These are phyloP conservation scores for Pygoscelis antarcticus DNA, from an alignment of 2,113 vertebrate species.

Conservation along the genomic window DNA sequence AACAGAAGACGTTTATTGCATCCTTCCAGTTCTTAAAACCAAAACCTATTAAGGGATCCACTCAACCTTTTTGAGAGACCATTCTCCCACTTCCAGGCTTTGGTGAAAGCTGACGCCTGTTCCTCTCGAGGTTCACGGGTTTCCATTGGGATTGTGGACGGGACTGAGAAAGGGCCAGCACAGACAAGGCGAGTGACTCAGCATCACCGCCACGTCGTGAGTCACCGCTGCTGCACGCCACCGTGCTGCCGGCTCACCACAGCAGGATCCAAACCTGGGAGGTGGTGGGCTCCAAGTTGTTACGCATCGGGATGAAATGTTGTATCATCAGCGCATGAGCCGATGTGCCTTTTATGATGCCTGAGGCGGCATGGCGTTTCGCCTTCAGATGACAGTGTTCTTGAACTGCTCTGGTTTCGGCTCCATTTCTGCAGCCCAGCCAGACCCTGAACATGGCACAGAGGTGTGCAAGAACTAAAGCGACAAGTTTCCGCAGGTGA, in stretches of 20 bases:
- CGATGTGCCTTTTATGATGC: rapidly evolving
- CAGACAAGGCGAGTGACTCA: background rate
- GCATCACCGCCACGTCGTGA: background rate
- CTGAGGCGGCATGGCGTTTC: background rate
- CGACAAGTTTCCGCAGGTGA: background rate
- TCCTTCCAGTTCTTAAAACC: background rate
- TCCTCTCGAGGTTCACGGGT: rapidly evolving
- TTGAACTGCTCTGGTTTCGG: rapidly evolving
- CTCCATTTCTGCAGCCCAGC: background rate
- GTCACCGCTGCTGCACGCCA: background rate
- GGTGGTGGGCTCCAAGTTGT: background rate
- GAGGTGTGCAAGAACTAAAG: rapidly evolving
- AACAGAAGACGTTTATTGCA: background rate
- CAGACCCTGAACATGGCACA: rapidly evolving
- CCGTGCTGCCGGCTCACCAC: background rate
- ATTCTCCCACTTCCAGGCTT: background rate
- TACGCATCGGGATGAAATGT: background rate
- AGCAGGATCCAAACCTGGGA: background rate
- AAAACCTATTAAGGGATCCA: background rate
- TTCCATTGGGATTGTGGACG: background rate
- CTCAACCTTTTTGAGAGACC: background rate
- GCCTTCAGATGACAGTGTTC: rapidly evolving
- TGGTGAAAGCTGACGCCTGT: background rate
- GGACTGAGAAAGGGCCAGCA: background rate
- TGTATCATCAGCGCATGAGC: rapidly evolving